Base-by-base conservation (phyloP, 2,113 vertebrate genomes). In the Coturnix japonica region DNA sequence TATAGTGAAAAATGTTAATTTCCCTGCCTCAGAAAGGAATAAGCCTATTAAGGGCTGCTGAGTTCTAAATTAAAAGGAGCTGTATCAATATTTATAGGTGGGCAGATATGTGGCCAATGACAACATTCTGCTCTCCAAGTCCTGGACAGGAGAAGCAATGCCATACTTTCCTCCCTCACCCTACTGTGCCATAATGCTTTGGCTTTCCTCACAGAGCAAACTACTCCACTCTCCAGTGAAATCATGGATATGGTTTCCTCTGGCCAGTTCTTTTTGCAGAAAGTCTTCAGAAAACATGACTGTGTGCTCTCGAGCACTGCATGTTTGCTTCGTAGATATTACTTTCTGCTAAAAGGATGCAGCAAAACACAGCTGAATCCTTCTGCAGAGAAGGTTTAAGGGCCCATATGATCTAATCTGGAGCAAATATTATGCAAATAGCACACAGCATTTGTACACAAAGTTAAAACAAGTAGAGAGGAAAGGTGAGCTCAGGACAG, bases 401-500 rank as follows among this genome's bases (percentile, higher is more conserved):
- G 83, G 47, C 4, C 28, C 22, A 37, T 3, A 3, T 0, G 1
- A 41, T 61, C 47, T 72, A 49, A 49, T 71, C 23, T 49, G 41
- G 63, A 89, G 66, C 66, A 41, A 26, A 2, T 39, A 69, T 7
- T 30, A 76, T 78, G 39, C 47, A 72, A 67, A 23, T n/a, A 69
- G 35, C 17, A 25, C 2, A 16, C 57, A 59, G 44, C 25, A 16
- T 70, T 61, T 70, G 25, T 81, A 67, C 5, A 7, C 41, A 61
- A 26, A 70, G 64, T 49, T 66, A 37, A 90, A 85, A 72, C 0
- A 2, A 57, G 23, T 3, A 41, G 57, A 75, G 66, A 79, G 35
- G 59, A 87, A 89, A 37, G 78, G 84, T 92, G 71, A 87, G 60
- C 59, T 70, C 71, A 76, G 80, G 76, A 63, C 88, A 95, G 49